Evolutionary conservation across 2,797 vertebrate species (phyloP).

Genomic region (Notamacropus eugenii): DNA sequence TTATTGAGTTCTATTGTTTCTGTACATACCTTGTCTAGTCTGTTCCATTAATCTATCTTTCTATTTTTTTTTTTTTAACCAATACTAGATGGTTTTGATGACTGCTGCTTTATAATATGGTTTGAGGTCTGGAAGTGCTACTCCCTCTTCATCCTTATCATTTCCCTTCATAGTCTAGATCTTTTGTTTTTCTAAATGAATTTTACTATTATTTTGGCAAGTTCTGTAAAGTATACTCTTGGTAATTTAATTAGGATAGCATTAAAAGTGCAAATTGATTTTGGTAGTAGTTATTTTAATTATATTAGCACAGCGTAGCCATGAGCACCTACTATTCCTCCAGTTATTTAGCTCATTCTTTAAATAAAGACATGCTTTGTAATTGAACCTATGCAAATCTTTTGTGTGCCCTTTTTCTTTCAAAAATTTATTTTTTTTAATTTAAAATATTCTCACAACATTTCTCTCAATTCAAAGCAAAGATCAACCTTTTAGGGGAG

Average conservation of each 20-base stretch:
- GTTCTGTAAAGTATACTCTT: neutral
- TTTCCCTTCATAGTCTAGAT: neutral
- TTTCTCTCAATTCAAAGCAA: slow-evolving; percentile 22
- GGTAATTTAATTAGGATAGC: neutral
- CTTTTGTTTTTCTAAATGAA: neutral
- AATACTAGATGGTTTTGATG: neutral
- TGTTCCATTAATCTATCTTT: no score
- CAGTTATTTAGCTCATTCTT: neutral
- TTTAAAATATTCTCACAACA: neutral
- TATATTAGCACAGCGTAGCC: neutral
- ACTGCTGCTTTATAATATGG: neutral
- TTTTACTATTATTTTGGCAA: neutral
- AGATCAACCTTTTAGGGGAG: neutral
- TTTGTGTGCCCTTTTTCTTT: neutral
- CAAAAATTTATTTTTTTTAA: neutral
- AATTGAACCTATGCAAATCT: neutral
- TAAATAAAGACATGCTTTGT: neutral
- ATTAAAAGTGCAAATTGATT: neutral
- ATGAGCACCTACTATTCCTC: neutral
- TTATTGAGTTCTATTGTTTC: no score
- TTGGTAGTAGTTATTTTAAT: neutral
- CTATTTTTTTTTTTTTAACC: neutral
- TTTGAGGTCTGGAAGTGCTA: neutral
- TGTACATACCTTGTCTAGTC: no score
- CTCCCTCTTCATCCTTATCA: neutral